These are phyloP conservation scores for Lampris incognitus DNA, from an alignment of 2,113 vertebrate species.

Conservation along the genomic window DNA sequence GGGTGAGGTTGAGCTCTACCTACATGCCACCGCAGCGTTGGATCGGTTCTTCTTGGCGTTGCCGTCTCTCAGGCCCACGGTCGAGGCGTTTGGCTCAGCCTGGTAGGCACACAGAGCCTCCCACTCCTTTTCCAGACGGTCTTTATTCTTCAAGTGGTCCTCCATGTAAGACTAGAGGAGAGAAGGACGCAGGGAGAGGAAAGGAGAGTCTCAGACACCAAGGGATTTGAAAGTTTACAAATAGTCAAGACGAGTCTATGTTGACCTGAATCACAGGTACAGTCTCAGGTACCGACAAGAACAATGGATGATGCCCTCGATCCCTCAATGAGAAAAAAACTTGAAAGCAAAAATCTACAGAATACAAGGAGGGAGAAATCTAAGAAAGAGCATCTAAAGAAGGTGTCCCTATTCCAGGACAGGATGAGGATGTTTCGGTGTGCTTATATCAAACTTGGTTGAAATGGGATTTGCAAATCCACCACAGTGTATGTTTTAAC, in stretches of 20 bases:
- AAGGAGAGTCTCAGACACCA: not conserved
- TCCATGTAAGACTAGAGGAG: slow-evolving; percentile 93
- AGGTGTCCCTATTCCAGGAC: not conserved
- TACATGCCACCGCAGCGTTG: slow-evolving; percentile 87
- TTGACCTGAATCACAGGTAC: no score
- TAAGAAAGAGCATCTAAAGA: not conserved
- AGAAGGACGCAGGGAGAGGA: not conserved
- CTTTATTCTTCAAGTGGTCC: slow-evolving; percentile 95
- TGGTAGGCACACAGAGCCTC: slow-evolving; percentile 94
- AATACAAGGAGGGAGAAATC: no score
- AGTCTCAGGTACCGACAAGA: no score
- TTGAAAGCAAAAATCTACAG: no score
- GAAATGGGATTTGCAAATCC: no score
- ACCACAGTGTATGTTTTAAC: no score
- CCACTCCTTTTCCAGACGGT: slow-evolving; percentile 94
- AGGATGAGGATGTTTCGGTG: not conserved
- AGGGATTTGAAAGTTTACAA: not conserved
- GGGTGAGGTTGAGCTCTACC: slow-evolving; percentile 30
- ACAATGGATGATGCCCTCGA: no score
- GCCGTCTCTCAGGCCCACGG: slow-evolving; percentile 83
- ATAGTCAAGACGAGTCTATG: no score
- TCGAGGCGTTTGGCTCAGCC: slow-evolving; percentile 87
- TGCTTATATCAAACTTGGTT: no score
- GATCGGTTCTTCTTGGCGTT: slow-evolving; percentile 90
- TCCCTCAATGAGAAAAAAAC: no score